phyloP scores from a whole-genome alignment of 2,797 vertebrate genomes.

The Salmo trutta region DNA sequence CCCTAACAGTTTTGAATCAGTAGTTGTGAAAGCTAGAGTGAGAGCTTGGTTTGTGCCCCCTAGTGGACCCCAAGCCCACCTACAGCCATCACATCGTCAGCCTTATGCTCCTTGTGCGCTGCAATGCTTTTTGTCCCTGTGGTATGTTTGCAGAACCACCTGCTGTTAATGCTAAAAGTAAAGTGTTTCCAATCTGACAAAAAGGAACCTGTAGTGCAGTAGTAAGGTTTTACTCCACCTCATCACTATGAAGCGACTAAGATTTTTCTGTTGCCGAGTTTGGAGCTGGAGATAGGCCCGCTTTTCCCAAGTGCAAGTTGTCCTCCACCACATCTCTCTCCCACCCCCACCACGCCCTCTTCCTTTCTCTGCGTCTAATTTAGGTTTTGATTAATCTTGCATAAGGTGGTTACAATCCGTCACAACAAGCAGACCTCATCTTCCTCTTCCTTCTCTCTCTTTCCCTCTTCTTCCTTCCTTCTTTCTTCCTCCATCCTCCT shows the following conservation, averaged over 20 bases:
- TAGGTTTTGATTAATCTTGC: conserved; percentile 9
- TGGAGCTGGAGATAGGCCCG: background rate
- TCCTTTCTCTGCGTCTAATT: conserved; percentile 12
- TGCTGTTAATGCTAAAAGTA: background rate
- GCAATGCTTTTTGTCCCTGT: conserved; percentile 86
- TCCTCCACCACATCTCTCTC: background rate
- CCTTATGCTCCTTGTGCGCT: conserved; percentile 84
- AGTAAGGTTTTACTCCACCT: background rate
- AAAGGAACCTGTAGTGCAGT: background rate
- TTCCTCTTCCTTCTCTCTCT: conserved; percentile 11
- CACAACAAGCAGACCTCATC: background rate
- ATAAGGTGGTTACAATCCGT: conserved; percentile 33
- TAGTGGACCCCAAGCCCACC: background rate
- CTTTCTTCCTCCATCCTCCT: background rate
- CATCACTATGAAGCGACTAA: background rate
- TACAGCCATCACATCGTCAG: conserved; percentile 54
- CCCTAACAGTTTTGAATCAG: background rate
- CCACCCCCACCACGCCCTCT: background rate
- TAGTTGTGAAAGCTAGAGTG: background rate
- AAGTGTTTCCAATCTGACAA: background rate
- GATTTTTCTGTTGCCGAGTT: background rate
- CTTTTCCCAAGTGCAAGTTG: conserved; percentile 5
- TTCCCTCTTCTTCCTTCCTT: conserved; percentile 12
- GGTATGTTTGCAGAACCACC: background rate
- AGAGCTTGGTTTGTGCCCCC: conserved; percentile 1